Evolutionary conservation across 2,888 invertebrate genomes (phyloP).

Genomic region (Mesopsocus fuscifrons): DNA sequence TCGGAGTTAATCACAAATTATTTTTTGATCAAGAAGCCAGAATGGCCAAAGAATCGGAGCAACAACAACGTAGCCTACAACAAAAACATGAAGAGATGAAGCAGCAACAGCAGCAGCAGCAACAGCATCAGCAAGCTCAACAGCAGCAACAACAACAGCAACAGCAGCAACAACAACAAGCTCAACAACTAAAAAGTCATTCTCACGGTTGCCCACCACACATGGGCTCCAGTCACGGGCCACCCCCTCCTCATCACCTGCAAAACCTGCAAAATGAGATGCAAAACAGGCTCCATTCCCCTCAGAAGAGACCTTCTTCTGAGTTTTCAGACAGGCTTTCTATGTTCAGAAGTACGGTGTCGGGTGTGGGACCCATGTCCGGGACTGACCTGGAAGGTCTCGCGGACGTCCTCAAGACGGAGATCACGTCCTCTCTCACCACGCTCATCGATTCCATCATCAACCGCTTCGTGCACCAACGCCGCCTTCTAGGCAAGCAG

Average conservation of each 20-base stretch:
- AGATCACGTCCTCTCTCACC: conserved; percentile 67
- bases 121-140: conserved; percentile 31
- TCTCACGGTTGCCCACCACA: conserved; percentile 19
- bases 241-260: conserved; percentile 27
- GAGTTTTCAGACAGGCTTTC: conserved; percentile 61
- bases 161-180: conserved; percentile 24
- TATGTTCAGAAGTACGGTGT: conserved; percentile 47
- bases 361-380: conserved; percentile 44
- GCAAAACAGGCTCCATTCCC: conserved; percentile 14
- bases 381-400: conserved; percentile 71
- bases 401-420: conserved; percentile 78
- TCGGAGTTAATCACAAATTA: conserved; percentile 57
- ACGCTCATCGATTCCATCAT: conserved; percentile 77
- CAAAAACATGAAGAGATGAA: conserved; percentile 31
- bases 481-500: conserved; percentile 54
- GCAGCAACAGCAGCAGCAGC: conserved; percentile 36
- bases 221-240: conserved; percentile 21
- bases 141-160: conserved; percentile 25
- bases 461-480: conserved; percentile 64
- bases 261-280: conserved; percentile 12
- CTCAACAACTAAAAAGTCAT: conserved; percentile 23
- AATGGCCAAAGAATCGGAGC: conserved; percentile 40
- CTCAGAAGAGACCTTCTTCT: conserved; percentile 17
- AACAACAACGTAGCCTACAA: conserved; percentile 30
- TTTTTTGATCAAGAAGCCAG: conserved; percentile 63